phyloP scores from a whole-genome alignment of 2,113 vertebrate species.

The Penelope pileata region DNA sequence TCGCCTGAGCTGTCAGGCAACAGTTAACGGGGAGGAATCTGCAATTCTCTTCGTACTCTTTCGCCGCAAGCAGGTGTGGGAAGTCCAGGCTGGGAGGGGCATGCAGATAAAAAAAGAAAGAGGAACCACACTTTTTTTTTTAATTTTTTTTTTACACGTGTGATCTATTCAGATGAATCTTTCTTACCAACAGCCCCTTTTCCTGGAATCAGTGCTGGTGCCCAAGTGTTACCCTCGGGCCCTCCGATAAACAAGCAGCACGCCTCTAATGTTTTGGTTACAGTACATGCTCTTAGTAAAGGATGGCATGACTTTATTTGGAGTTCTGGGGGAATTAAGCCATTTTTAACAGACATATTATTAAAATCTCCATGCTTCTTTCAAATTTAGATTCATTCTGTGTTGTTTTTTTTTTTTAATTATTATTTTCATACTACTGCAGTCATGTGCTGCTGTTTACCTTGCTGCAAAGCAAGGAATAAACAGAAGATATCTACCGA shows the following conservation, averaged over 20 bases:
- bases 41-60: constrained; percentile 20
- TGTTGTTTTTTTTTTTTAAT: background rate
- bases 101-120: constrained; percentile 27
- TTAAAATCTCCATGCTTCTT: background rate
- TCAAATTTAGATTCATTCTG: background rate
- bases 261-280: background rate
- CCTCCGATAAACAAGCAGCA: background rate
- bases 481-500: background rate
- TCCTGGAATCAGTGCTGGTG: constrained; percentile 27
- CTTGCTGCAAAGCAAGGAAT: background rate
- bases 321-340: background rate
- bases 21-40: constrained; percentile 27
- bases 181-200: constrained; percentile 31
- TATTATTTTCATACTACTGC: background rate
- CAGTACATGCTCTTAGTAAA: background rate
- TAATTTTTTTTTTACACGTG: background rate
- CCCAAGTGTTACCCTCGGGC: background rate
- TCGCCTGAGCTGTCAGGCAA: background rate
- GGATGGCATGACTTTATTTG: background rate
- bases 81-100: constrained; percentile 41
- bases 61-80: constrained; percentile 36
- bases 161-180: constrained; percentile 49
- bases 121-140: constrained; percentile 24
- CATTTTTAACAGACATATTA: background rate
- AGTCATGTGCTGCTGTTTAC: background rate